These are phyloP conservation scores for Drosophila varians DNA, from an alignment of 1,140 invertebrate species.

Conservation along the genomic window DNA sequence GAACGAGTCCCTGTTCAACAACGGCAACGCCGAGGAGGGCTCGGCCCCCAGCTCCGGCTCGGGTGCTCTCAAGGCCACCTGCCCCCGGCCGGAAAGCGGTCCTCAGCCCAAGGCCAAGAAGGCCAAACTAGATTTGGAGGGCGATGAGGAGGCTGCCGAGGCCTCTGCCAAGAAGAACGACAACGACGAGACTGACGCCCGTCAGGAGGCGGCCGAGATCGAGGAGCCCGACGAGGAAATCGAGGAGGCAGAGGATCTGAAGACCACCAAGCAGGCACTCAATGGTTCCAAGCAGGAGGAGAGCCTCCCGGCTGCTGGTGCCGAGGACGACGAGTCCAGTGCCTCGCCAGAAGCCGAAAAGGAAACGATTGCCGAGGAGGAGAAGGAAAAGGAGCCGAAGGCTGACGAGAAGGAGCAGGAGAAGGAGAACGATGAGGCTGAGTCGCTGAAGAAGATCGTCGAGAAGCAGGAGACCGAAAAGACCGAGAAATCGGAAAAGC, in stretches of 20 bases:
- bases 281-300: constrained; percentile 36
- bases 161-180: constrained; percentile 35
- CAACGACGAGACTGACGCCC: constrained; percentile 37
- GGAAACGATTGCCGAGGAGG: constrained; percentile 11
- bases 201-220: constrained; percentile 45
- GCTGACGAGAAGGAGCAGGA: constrained; percentile 27
- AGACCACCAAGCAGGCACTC: constrained; percentile 56
- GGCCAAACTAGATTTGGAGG: constrained; percentile 64
- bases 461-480: constrained; percentile 52
- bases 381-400: constrained; percentile 17
- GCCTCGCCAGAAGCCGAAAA: constrained; percentile 19
- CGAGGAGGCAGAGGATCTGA: constrained; percentile 20
- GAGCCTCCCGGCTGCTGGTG: neutral
- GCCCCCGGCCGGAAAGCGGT: constrained; percentile 57
- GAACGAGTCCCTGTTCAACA: constrained; percentile 86
- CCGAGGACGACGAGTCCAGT: constrained; percentile 9
- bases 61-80: constrained; percentile 37
- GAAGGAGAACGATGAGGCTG: constrained; percentile 23
- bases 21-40: constrained; percentile 54
- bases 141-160: constrained; percentile 15
- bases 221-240: constrained; percentile 66
- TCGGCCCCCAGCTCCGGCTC: neutral
- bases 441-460: constrained; percentile 16
- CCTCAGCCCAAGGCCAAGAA: constrained; percentile 74
- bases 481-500: constrained; percentile 33